A percentile compares a stretch with the other conserved stretches of the same genome.
Evolutionary conservation across 2,888 invertebrate species (phyloP).

Genomic region (Fragum sueziense): DNA sequence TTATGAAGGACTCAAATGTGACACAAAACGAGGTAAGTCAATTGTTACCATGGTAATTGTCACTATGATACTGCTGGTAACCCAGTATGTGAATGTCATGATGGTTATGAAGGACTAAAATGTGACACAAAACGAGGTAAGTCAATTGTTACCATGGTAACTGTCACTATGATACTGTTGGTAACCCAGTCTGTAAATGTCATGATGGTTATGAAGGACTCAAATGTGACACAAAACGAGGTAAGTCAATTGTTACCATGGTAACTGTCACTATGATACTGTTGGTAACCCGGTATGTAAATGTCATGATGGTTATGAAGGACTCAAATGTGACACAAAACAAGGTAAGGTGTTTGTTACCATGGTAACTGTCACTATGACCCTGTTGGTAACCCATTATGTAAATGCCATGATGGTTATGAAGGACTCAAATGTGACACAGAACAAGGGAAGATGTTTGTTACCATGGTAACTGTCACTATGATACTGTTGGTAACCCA

Average conservation of each 20-base stretch:
- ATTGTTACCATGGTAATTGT: slow-evolving; percentile 57
- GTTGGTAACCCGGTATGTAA: slow-evolving; percentile 57
- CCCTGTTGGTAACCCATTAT: slow-evolving; percentile 46
- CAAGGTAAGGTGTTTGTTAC: slow-evolving; percentile 38
- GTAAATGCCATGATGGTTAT: slow-evolving; percentile 62
- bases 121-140: slow-evolving; percentile 48
- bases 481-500: slow-evolving; percentile 50
- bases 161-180: slow-evolving; percentile 54
- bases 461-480: slow-evolving; percentile 53
- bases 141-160: slow-evolving; percentile 44
- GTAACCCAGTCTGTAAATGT: slow-evolving; percentile 59
- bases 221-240: slow-evolving; percentile 43
- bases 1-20: no score
- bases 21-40: no score
- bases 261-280: slow-evolving; percentile 56
- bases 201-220: slow-evolving; percentile 60
- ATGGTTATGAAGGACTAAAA: slow-evolving; percentile 57
- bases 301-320: slow-evolving; percentile 54
- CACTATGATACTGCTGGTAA: slow-evolving; percentile 50
- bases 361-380: slow-evolving; percentile 58
- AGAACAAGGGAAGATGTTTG: slow-evolving; percentile 33
- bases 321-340: slow-evolving; percentile 27
- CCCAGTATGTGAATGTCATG: slow-evolving; percentile 58
- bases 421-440: slow-evolving; percentile 52
- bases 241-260: slow-evolving; percentile 45